Evolutionary conservation across 2,797 vertebrate species (phyloP), one percentile per base, ranked within the genome.

Genomic region (Mallotus villosus): DNA sequence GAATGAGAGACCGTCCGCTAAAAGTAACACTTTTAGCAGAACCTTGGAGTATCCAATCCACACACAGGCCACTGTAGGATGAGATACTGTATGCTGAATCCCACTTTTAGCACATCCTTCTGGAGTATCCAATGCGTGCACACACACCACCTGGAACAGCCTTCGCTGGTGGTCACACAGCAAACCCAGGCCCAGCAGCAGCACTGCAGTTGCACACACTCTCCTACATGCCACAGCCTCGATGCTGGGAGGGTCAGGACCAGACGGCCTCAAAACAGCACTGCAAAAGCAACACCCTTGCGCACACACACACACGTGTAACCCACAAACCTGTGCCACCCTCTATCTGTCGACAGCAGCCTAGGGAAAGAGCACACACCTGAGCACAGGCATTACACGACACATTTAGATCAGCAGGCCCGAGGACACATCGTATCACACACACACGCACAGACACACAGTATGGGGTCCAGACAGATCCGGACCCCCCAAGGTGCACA

Each of bases 261-360:
- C 32, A 32, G 32, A 68, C 37, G 66, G 89, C 67, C 51, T 60
- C 79, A 72, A 86, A 79, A 84, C 82, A 80, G 55, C 87, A 89
- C 90, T 77, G 88, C 88, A 91, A 87, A 84, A 63, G 34, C 57
- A 80, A 51, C 51, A 65, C 74, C 46, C 53, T 73, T 78, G 74
- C 71, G 73, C 32, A 41, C 70, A 82, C 72, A 80, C 67, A 70
- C 57, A 27, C 64, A 86, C 74, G 74, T 85, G 27, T 85, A 82
- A 83, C 87, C 78, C 73, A 94, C 93, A 91, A 93, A 94, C 92
- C 92, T 93, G 86, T 66, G 24, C 84, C 88, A 77, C 86, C 86
- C 82, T 85, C 90, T 88, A 84, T 85, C 76, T 72, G 87, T 85
- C 84, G 84, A 80, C 88, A 85, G 82, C 81, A 78, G 89, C 91